A percentile compares a stretch with the other conserved stretches of the same genome.
phyloP scores from a whole-genome alignment of 2,797 vertebrate species.

The Champsocephalus esox region DNA sequence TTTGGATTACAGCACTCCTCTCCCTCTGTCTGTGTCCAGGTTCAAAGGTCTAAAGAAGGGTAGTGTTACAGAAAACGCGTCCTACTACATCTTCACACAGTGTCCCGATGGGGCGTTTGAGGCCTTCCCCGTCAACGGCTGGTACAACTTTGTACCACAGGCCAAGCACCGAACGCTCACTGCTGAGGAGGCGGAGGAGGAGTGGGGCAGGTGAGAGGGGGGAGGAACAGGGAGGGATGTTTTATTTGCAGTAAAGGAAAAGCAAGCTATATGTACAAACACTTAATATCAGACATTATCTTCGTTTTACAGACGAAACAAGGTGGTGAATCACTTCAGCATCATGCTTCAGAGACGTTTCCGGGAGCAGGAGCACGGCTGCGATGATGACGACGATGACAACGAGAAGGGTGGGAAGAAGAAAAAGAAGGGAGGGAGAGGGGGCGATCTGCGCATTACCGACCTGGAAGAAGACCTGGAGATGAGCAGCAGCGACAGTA shows the following conservation, averaged over 20 bases:
- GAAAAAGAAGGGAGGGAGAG: slow-evolving; percentile 80
- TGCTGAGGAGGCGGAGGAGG: slow-evolving; percentile 94
- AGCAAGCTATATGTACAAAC: neutral
- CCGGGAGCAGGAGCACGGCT: slow-evolving; percentile 87
- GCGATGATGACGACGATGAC: slow-evolving; percentile 87
- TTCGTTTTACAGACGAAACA: slow-evolving; percentile 87
- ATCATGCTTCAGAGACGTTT: slow-evolving; percentile 95
- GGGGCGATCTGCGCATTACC: slow-evolving; percentile 89
- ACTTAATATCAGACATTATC: neutral
- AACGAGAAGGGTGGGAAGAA: slow-evolving; percentile 73
- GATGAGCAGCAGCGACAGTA: slow-evolving; percentile 91
- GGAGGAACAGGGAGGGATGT: neutral
- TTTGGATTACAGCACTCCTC: neutral
- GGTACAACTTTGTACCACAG: slow-evolving; percentile 93
- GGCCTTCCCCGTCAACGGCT: slow-evolving; percentile 92
- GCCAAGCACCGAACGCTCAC: slow-evolving; percentile 93
- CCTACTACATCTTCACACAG: slow-evolving; percentile 96
- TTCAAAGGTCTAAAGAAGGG: slow-evolving; percentile 94
- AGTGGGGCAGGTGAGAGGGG: slow-evolving; percentile 89
- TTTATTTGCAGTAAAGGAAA: neutral
- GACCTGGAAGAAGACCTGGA: slow-evolving; percentile 94
- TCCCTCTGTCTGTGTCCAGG: slow-evolving; percentile 70
- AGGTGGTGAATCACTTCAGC: slow-evolving; percentile 95
- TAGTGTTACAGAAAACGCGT: slow-evolving; percentile 92
- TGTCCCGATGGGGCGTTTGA: slow-evolving; percentile 94